Percentiles rank a stretch among this genome's conserved stretches.
Conservation (phyloP, 2,797 vertebrate species). For the Sebastes trivittatus region DNA sequence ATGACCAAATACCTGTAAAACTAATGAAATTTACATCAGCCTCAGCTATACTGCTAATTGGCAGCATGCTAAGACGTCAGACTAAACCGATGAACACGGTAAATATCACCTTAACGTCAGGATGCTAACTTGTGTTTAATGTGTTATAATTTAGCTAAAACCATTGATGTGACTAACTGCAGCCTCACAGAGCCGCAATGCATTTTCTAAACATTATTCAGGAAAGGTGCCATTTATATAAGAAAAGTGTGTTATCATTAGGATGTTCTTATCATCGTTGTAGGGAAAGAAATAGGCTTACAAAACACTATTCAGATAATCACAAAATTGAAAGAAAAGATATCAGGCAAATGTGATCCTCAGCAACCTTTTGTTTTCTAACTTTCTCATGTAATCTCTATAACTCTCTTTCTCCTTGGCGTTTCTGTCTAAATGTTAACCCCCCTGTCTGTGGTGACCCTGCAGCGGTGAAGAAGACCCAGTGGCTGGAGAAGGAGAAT, state of each 20-base stretch:
- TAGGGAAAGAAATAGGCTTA: neutral
- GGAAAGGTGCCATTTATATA: neutral
- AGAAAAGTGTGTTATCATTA: neutral
- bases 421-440: neutral
- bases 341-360: neutral
- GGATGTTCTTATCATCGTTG: neutral
- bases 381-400: neutral
- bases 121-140: neutral
- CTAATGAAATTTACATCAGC: too few species aligned
- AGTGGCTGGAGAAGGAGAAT: conserved; percentile 98
- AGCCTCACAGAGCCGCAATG: neutral
- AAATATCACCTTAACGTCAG: accelerated
- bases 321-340: neutral
- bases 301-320: neutral
- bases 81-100: too few species aligned
- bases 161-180: neutral
- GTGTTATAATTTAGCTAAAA: neutral
- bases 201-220: neutral
- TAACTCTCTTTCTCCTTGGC: neutral
- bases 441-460: neutral
- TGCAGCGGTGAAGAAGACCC: conserved; percentile 90
- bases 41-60: too few species aligned
- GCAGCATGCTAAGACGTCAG: too few species aligned
- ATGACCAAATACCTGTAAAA: too few species aligned
- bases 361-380: neutral